These are phyloP conservation scores for Podotricha telesiphe DNA, from an alignment of 2,888 invertebrate genomes.

Conservation along the genomic window DNA sequence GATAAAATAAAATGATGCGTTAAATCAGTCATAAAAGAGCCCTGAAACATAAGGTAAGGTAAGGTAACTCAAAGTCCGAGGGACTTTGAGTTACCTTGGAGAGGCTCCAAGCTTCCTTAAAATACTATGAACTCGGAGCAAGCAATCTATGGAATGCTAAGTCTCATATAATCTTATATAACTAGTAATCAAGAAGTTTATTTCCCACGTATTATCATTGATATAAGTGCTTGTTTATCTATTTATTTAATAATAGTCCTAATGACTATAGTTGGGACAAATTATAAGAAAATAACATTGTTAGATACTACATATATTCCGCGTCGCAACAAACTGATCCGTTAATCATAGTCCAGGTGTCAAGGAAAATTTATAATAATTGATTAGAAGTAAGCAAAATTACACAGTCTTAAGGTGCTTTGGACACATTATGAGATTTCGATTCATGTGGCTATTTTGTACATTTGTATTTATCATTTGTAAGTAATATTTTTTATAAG, in stretches of 20 bases:
- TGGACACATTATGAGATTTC: neutral
- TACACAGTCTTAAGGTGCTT: neutral
- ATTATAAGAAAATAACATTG: conserved; percentile 17
- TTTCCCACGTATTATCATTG: conserved; percentile 4
- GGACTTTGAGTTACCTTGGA: too few species aligned
- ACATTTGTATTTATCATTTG: neutral
- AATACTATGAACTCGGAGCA: too few species aligned
- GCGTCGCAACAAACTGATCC: conserved; percentile 34
- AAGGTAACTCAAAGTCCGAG: too few species aligned
- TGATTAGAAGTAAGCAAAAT: conserved; percentile 28
- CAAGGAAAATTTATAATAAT: conserved; percentile 36
- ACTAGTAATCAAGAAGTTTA: neutral
- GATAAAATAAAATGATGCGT: too few species aligned
- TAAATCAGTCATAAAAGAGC: too few species aligned
- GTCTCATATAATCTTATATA: neutral
- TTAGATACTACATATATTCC: conserved; percentile 22
- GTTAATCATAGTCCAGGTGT: conserved; percentile 23
- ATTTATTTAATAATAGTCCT: conserved; percentile 7
- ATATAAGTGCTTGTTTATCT: conserved; percentile 1
- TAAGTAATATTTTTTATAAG: too few species aligned
- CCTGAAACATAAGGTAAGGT: too few species aligned
- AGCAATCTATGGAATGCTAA: neutral
- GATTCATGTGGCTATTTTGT: neutral
- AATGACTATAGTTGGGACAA: conserved; percentile 18
- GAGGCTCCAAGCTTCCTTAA: too few species aligned